Evolutionary conservation across 2,113 vertebrate genomes (phyloP), one percentile per base, ranked within the genome.

Genomic region (Chaetodon trifascialis): DNA sequence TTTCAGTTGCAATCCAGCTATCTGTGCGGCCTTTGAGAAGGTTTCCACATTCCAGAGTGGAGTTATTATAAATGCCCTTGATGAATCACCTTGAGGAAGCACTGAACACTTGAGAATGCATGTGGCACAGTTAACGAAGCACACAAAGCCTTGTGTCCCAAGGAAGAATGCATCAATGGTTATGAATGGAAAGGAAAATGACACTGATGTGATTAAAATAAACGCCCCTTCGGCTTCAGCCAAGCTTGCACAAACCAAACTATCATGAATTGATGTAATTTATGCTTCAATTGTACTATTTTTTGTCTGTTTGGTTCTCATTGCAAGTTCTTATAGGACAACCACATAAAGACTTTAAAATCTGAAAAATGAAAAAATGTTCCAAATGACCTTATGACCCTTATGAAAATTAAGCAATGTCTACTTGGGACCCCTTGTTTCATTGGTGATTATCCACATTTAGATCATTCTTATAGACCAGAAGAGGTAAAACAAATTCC

Each of bases 1-100:
- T 51, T 69, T 16, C 38, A 73, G 65, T 30, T 76, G 51, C 51
- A 47, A 19, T 76, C 49, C 82, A 59, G 84, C 55, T 82, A 83
- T 86, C 87, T 83, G 42, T 52, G 25, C 76, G 80, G 89, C 84
- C 88, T 91, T 72, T 83, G 15, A 68, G 62, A 78, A 60, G 71
- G n/a, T 76, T 89, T 82, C 77, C 58, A 59, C 87, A 91, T 93
- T 91, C 89, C 87, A 74, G 21, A 4, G 25, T 5, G 25, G 17
- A 21, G 71, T 85, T 82, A 89, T 86, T 81, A 82, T 70, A 85
- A 90, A 85, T 68, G 83, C n/a, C 91, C 80, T 92, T 88, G 63
- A 82, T 74, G 73, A 85, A 59, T 90, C 86, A 92, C 91, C 88
- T 93, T 88, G 79, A 25, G 51, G 72, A 63, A 72, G 68, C 3